phyloP scores from a whole-genome alignment of 37 sponge, comb jelly and placozoan species.

The Ianthella basta region DNA sequence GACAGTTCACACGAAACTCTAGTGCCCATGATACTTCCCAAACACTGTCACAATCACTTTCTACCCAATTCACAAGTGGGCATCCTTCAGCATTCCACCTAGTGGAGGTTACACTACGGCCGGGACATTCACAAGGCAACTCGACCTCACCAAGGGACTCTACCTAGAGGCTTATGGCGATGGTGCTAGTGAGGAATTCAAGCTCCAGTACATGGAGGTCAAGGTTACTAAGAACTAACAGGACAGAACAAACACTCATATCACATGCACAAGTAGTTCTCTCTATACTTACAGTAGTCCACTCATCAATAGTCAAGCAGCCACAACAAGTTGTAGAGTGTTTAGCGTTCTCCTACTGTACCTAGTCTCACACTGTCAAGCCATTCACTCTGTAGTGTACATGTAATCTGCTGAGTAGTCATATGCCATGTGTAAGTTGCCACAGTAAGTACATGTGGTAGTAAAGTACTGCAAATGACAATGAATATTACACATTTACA shows the following conservation, averaged over 20 bases:
- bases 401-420: too few species aligned
- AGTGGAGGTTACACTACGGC: slow-evolving; percentile 27
- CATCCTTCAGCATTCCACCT: slow-evolving; percentile 10
- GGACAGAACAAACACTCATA: not conserved
- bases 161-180: slow-evolving; percentile 11
- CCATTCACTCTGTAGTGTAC: too few species aligned
- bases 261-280: too few species aligned
- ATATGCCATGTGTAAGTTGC: too few species aligned
- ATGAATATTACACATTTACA: too few species aligned
- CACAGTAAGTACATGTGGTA: too few species aligned
- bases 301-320: too few species aligned
- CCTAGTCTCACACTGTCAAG: too few species aligned
- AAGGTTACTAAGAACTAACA: slow-evolving; percentile 1
- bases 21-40: not conserved
- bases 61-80: slow-evolving; percentile 13
- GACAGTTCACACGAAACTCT: not conserved
- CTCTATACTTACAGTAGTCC: too few species aligned
- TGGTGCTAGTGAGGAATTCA: not conserved
- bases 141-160: slow-evolving; percentile 30
- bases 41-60: not conserved
- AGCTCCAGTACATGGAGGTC: slow-evolving; percentile 1
- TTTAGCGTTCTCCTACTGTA: too few species aligned
- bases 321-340: too few species aligned
- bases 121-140: not conserved
- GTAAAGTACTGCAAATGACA: too few species aligned